Evolutionary conservation across 2,888 invertebrate genomes (phyloP).

Genomic region (Patella depressa): DNA sequence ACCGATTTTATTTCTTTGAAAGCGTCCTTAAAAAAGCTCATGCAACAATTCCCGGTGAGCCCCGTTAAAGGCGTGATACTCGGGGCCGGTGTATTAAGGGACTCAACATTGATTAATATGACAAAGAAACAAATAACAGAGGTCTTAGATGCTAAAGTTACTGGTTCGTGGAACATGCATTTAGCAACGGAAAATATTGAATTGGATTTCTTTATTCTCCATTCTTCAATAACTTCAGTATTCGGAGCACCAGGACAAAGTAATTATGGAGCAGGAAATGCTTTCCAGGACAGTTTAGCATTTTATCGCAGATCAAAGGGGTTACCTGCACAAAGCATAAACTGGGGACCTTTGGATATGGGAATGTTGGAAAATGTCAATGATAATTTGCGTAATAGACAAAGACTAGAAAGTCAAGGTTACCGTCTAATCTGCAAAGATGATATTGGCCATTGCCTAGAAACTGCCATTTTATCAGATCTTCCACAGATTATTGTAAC

Average conservation of each 20-base stretch:
- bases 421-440: conserved; percentile 29
- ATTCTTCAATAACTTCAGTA: conserved; percentile 54
- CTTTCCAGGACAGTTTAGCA: conserved; percentile 54
- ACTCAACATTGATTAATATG: conserved; percentile 36
- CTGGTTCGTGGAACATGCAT: conserved; percentile 57
- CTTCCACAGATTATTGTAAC: background rate
- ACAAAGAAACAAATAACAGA: conserved; percentile 36
- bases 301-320: conserved; percentile 43
- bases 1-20: conserved; percentile 36
- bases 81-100: conserved; percentile 49
- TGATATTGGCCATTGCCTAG: conserved; percentile 22
- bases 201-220: conserved; percentile 56
- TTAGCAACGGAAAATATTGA: conserved; percentile 36
- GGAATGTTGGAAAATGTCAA: conserved; percentile 42
- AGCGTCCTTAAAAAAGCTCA: conserved; percentile 31
- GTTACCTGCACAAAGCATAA: conserved; percentile 49
- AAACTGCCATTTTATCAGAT: conserved; percentile 7
- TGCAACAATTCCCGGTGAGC: conserved; percentile 20
- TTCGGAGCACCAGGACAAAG: conserved; percentile 55
- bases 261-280: conserved; percentile 56
- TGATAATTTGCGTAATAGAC: conserved; percentile 15
- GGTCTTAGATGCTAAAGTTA: conserved; percentile 50
- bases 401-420: conserved; percentile 28
- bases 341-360: conserved; percentile 56
- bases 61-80: conserved; percentile 52